Evolutionary conservation across 2,888 invertebrate genomes (phyloP), one percentile per base, ranked within the genome.

Genomic region (Apocheima hispidaria): DNA sequence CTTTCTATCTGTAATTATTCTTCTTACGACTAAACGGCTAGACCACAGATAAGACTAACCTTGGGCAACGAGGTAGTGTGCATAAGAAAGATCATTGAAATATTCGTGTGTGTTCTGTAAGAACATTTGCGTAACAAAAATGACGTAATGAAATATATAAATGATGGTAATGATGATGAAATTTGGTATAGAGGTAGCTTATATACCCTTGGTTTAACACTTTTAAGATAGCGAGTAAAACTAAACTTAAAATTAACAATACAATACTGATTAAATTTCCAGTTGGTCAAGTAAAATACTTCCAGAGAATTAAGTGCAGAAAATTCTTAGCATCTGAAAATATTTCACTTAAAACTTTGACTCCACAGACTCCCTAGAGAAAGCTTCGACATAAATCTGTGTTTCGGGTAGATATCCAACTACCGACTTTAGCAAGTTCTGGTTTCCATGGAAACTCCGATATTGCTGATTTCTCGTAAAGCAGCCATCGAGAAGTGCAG

Each of bases 381-480:
- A 14, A 21, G 26, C 28, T 30, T 28, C 14, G 30, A 30, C 9
- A 40, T 33, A 38, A 49, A 40, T 26, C 50, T 38, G 26, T 26
- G 38, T 21, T 28, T 30, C 9, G 9, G 12, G 1, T 36, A 46
- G 21, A 14, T 33, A 56, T 16, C 14, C 3, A 26, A 14, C 14
- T 14, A 41, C 12, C 6, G 12, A n/a, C 10, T 10, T 9, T 30
- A 43, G 18, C 4, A 18, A 56, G 33, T 46, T 38, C 55, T 48
- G 28, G 56, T 62, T 53, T n/a, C 53, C 53, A 53, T 53, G 57
- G 56, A 46, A 53, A 62, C 61, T 12, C 33, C 50, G 36, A 61
- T 57, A 62, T 53, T 62, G 28, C 56, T 35, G 36, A 52, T 28
- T 48, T 44, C 54, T 49, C 20, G 23, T n/a, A 2, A 16, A 43